These are phyloP conservation scores for Festucalex cinctus DNA, from an alignment of 2,113 vertebrate species.

Conservation along the genomic window DNA sequence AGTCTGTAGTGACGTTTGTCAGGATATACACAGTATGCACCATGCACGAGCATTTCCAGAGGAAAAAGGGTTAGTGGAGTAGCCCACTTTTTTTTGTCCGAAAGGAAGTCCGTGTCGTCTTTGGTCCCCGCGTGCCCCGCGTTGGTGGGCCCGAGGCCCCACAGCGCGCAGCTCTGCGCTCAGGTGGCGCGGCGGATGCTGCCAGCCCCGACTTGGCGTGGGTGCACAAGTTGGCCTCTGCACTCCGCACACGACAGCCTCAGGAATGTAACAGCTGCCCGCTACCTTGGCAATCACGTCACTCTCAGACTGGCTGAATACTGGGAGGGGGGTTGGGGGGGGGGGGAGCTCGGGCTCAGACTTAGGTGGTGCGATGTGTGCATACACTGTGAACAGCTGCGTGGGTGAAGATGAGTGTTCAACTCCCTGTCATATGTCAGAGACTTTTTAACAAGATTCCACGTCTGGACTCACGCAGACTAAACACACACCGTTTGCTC, in stretches of 20 bases:
- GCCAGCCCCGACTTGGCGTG: constrained; percentile 53
- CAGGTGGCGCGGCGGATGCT: constrained; percentile 51
- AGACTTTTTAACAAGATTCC: constrained; percentile 51
- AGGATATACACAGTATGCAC: not conserved
- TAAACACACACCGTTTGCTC: constrained; percentile 42
- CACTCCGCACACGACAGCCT: constrained; percentile 56
- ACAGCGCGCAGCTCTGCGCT: constrained; percentile 34
- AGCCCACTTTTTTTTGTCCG: constrained; percentile 24
- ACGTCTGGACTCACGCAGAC: constrained; percentile 53
- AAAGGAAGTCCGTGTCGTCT: constrained; percentile 18
- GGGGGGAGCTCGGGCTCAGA: constrained; percentile 31
- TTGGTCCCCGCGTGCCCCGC: constrained; percentile 60
- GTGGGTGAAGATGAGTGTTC: constrained; percentile 64
- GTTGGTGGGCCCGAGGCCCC: constrained; percentile 36
- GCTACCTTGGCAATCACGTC: constrained; percentile 71
- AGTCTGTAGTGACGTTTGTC: not conserved
- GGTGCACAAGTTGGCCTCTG: constrained; percentile 41
- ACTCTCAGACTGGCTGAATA: constrained; percentile 56
- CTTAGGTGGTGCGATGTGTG: constrained; percentile 32
- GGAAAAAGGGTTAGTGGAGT: constrained; percentile 6
- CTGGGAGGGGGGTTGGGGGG: constrained; percentile 13
- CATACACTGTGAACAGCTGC: constrained; percentile 46
- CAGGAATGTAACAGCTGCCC: constrained; percentile 70
- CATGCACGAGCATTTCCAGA: not conserved
- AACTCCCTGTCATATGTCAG: constrained; percentile 59